These are phyloP conservation scores for Bombus waltoni DNA, from an alignment of 1,140 invertebrate species.

Conservation along the genomic window DNA sequence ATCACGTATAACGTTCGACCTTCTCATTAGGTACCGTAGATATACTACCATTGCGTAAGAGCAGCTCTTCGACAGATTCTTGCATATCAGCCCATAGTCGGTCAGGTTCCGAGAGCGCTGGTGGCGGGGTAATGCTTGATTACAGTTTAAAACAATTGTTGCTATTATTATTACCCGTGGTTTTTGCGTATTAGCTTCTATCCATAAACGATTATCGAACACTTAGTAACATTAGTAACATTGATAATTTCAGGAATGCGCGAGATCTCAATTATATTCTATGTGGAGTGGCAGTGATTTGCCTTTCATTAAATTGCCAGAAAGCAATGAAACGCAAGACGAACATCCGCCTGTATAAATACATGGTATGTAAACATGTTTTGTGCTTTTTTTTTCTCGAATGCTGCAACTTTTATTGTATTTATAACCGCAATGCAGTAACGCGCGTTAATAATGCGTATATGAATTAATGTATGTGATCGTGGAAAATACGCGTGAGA, in stretches of 20 bases:
- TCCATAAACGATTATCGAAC: background rate
- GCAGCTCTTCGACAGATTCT: slow-evolving; percentile 86
- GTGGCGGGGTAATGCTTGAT: slow-evolving; percentile 79
- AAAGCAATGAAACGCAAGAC: slow-evolving; percentile 79
- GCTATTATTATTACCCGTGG: background rate
- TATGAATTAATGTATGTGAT: slow-evolving; percentile 29
- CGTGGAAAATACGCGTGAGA: slow-evolving; percentile 24
- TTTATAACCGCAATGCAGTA: slow-evolving; percentile 14
- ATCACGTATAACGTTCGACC: slow-evolving; percentile 50
- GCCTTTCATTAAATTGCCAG: slow-evolving; percentile 83
- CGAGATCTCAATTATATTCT: slow-evolving; percentile 82
- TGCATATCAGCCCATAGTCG: slow-evolving; percentile 85
- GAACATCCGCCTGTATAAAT: slow-evolving; percentile 77
- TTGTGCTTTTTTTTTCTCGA: background rate
- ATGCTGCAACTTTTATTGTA: background rate
- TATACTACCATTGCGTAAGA: slow-evolving; percentile 84
- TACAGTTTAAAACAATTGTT: slow-evolving; percentile 8
- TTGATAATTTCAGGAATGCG: slow-evolving; percentile 74
- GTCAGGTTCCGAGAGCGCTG: slow-evolving; percentile 83
- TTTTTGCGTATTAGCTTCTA: background rate
- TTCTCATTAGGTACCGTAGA: slow-evolving; percentile 70
- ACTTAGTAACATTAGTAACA: background rate
- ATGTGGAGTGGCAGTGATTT: slow-evolving; percentile 84
- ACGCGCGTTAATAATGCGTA: slow-evolving; percentile 47
- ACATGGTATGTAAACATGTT: slow-evolving; percentile 31